A percentile compares a stretch with the other conserved stretches of the same genome.
phyloP scores from a whole-genome alignment of 2,113 vertebrate genomes.

The Ailurus styani region DNA sequence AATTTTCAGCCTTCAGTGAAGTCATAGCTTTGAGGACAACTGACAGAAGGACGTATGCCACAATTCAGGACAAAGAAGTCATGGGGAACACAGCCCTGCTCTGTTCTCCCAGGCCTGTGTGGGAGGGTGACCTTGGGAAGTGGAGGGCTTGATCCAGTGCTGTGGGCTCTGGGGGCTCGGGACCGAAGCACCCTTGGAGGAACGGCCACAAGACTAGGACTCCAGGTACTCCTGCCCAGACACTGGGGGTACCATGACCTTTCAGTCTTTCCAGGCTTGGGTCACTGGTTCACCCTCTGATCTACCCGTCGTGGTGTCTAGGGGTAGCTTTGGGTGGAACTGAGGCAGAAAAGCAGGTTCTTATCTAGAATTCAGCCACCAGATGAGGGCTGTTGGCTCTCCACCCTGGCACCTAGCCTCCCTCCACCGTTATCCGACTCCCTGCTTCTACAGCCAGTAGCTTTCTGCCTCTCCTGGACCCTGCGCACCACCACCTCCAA shows the following conservation, averaged over 20 bases:
- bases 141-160: not conserved
- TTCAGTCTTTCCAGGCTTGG: not conserved
- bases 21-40: not conserved
- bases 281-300: not conserved
- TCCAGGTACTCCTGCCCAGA: not conserved
- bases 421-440: not conserved
- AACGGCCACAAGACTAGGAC: not conserved
- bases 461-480: not conserved
- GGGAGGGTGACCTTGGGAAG: not conserved
- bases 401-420: not conserved
- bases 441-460: not conserved
- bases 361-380: not conserved
- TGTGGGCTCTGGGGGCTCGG: accelerated
- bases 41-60: not conserved
- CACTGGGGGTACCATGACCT: not conserved
- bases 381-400: not conserved
- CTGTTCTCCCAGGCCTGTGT: not conserved
- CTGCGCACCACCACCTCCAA: accelerated
- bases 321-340: not conserved
- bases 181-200: not conserved
- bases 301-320: not conserved
- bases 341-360: not conserved
- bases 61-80: not conserved
- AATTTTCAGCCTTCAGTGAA: not conserved
- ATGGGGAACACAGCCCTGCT: not conserved